Base-by-base conservation (phyloP, 2,113 vertebrate species). In the Fulmarus glacialis region DNA sequence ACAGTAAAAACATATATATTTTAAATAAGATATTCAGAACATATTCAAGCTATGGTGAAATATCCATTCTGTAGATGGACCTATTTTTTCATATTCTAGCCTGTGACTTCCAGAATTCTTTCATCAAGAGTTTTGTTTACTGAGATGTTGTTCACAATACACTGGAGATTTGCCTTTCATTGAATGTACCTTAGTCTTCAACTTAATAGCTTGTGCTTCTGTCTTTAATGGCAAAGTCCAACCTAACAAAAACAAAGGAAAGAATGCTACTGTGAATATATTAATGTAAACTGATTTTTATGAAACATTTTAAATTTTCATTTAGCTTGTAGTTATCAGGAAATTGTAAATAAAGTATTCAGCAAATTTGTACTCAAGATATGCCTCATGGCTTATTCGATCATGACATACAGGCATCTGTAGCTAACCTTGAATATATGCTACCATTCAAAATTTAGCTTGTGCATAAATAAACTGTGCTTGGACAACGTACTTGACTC, bases 101-200 rank as follows among this genome's bases (percentile, higher is more conserved):
- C 12, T 79, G 12, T 40, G 38, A 42, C 42, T 74, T 85, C 8
- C 78, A 67, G 36, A 88, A 70, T 85, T 77, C 74, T 93, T 95
- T 94, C 78, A 91, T 88, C 34, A 89, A 84, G 67, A 66, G 27
- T 40, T 91, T 81, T 93, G 43, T 93, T 96, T 94, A 67, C 36
- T 53, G 23, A 71, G 29, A 71, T 52, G 19, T 71, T 92, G 42
- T 55, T 92, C 55, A 89, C 14, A 78, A n/a, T 62, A 74, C 64
- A 45, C 55, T 47, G 29, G 29, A 80, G 60, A 9, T 91, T 80
- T 97, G 74, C 27, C 71, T 47, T 95, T 91, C 47, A 18, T 32
- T 82, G 27, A 59, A 43, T 74, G 8, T 82, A 79, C 72, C 52
- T 79, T 67, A 89, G 67, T 75, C 55, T 93, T 97, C 79, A 90